Base-by-base conservation (phyloP, 2,797 vertebrate genomes). In the Rhincodon typus region DNA sequence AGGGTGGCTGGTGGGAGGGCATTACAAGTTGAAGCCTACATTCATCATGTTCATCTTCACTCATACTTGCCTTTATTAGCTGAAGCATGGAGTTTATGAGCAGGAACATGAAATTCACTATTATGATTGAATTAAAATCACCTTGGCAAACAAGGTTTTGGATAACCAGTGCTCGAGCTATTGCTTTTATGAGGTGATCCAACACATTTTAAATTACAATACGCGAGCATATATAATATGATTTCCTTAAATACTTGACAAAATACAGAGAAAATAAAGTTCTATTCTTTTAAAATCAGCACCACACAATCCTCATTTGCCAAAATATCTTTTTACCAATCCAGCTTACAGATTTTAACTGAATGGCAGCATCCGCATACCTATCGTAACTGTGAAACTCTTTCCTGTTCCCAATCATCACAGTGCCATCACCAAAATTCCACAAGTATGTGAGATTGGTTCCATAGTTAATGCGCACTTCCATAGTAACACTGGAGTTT, bases 381-480 rank as follows among this genome's bases (percentile, higher is more conserved):
- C 97, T 98, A 70, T 97, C 95, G 96, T 97, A 99, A 66, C 97
- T 19, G 1, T 99, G 98, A 19, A 96, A 96, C 38, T 97, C 96
- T 0, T 96, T 96, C 96, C 96, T 97, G 53, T 95, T 96, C 79
- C 98, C 98, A 3, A 8, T 38, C 95, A 96, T 96, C 12, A 94
- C 66, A 0, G 97, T 96, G 6, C 97, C 98, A 0, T 98, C 98
- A 96, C 98, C 98, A 93, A 98, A 99, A 96, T 96, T 97, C 98
- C 98, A 99, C 19, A 96, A 93, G 96, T 98, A 98, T 23, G 96
- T 96, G 23, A 98, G 96, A 12, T 98, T 96, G 0, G 97, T 98
- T 79, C 98, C 98, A 0, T 96, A 96, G 21, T 96, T 98, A 96
- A 98, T 97, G 77, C 98, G 97, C 96, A 98, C 98, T 87, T 97